Conservation (phyloP, 2,797 vertebrate species). For the Chloroceryle amazona region DNA sequence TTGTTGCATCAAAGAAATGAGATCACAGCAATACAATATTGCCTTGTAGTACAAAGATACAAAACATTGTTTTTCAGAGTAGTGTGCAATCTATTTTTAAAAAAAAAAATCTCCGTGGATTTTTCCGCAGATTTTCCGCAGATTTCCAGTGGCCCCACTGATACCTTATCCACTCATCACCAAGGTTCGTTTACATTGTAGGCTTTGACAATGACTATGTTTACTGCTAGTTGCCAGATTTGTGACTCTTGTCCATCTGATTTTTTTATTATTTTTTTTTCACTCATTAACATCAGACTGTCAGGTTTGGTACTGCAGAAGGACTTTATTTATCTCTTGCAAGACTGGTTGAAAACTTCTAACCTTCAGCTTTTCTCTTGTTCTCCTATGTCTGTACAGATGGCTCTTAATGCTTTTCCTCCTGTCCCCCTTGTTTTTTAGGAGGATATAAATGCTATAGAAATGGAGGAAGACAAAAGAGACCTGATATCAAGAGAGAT, state of each 20-base stretch:
- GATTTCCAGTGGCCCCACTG: constrained; percentile 87
- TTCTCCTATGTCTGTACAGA: constrained; percentile 59
- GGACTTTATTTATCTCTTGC: constrained; percentile 77
- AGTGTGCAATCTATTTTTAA: constrained; percentile 77
- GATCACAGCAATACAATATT: constrained; percentile 72
- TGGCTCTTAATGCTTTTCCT: constrained; percentile 76
- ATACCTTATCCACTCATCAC: constrained; percentile 88
- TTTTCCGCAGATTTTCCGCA: constrained; percentile 87
- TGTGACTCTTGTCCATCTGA: constrained; percentile 78
- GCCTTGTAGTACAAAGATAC: constrained; percentile 71
- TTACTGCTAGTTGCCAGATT: constrained; percentile 77
- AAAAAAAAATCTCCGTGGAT: constrained; percentile 84
- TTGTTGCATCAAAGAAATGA: constrained; percentile 74
- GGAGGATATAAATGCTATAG: constrained; percentile 99
- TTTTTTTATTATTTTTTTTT: constrained; percentile 57
- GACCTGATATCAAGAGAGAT: constrained; percentile 99
- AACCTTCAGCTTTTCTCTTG: constrained; percentile 76
- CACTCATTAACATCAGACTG: constrained; percentile 77
- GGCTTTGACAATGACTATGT: constrained; percentile 76
- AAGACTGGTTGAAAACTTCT: constrained; percentile 75
- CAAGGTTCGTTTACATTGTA: constrained; percentile 85
- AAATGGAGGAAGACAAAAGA: constrained; percentile 99
- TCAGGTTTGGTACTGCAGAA: constrained; percentile 76
- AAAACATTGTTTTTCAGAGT: constrained; percentile 76
- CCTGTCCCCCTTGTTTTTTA: constrained; percentile 77